These are phyloP conservation scores for Drosophila lowei DNA, from an alignment of 1,140 invertebrate species.

Conservation along the genomic window DNA sequence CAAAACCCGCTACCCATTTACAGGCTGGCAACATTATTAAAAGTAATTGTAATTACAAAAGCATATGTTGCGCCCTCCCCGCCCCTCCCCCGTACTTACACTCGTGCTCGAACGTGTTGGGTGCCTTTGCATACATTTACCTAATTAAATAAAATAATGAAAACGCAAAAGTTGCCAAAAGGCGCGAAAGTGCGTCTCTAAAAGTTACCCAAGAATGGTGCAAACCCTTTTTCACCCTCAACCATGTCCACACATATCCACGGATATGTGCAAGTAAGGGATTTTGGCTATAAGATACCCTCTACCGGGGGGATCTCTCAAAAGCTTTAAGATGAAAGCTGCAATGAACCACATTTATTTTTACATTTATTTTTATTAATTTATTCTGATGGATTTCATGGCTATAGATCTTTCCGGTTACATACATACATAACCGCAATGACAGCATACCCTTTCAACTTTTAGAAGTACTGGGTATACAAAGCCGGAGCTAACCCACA, in stretches of 20 bases:
- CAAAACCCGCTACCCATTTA: slow-evolving; percentile 27
- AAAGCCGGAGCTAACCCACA: neutral
- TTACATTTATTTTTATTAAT: too few relatives aligned
- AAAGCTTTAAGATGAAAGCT: too few relatives aligned
- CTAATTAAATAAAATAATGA: slow-evolving; percentile 82
- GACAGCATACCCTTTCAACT: too few relatives aligned
- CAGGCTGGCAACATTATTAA: slow-evolving; percentile 70
- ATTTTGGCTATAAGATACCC: too few relatives aligned
- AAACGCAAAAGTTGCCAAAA: slow-evolving; percentile 72
- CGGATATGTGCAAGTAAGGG: too few relatives aligned
- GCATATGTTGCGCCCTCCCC: slow-evolving; percentile 63
- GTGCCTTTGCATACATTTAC: slow-evolving; percentile 76
- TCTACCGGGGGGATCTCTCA: too few relatives aligned
- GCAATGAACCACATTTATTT: too few relatives aligned
- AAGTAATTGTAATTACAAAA: slow-evolving; percentile 75
- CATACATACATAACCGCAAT: too few relatives aligned
- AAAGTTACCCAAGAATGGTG: slow-evolving; percentile 39
- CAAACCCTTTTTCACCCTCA: neutral
- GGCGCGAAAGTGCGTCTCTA: slow-evolving; percentile 54
- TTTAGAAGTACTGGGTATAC: too few relatives aligned
- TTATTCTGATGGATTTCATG: too few relatives aligned
- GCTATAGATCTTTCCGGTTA: too few relatives aligned
- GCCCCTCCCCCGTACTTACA: neutral
- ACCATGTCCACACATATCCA: neutral
- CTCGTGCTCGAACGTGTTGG: slow-evolving; percentile 18